Conservation (phyloP, 2,888 invertebrate genomes). For the Parascotia fuliginaria region DNA sequence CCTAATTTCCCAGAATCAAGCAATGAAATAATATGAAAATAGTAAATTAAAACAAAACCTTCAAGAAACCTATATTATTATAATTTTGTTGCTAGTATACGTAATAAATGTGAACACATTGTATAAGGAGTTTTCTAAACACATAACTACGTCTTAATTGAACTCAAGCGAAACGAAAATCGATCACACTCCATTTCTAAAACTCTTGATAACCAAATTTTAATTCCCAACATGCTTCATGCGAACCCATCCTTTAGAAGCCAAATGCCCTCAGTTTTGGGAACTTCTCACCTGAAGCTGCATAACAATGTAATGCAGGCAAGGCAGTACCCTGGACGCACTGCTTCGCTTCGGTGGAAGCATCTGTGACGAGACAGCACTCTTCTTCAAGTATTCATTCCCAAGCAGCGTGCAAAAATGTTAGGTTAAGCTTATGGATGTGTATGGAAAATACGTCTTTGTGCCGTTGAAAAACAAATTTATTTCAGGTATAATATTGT, state of each 20-base stretch:
- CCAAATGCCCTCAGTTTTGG: slow-evolving; percentile 60
- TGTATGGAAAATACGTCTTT: background rate
- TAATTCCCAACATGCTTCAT: slow-evolving; percentile 23
- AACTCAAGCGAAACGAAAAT: background rate
- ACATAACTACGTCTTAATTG: no score
- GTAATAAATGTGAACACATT: no score
- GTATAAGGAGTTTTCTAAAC: no score
- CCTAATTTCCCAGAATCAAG: background rate
- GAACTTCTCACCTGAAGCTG: slow-evolving; percentile 82
- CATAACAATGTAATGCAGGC: slow-evolving; percentile 78
- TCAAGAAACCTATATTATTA: no score
- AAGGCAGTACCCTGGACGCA: slow-evolving; percentile 73
- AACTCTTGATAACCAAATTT: slow-evolving; percentile 3
- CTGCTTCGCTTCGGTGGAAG: slow-evolving; percentile 78
- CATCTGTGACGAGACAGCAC: slow-evolving; percentile 80
- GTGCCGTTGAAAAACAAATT: background rate
- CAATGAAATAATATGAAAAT: background rate
- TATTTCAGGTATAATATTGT: no score
- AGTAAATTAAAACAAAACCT: no score
- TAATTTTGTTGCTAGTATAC: no score
- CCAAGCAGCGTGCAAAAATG: slow-evolving; percentile 67
- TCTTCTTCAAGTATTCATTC: slow-evolving; percentile 71
- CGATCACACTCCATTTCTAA: background rate
- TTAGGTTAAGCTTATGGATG: slow-evolving; percentile 38
- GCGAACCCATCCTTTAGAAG: slow-evolving; percentile 36